phyloP scores from a whole-genome alignment of 2,888 invertebrate species.

The Cyrtodaria siliqua region DNA sequence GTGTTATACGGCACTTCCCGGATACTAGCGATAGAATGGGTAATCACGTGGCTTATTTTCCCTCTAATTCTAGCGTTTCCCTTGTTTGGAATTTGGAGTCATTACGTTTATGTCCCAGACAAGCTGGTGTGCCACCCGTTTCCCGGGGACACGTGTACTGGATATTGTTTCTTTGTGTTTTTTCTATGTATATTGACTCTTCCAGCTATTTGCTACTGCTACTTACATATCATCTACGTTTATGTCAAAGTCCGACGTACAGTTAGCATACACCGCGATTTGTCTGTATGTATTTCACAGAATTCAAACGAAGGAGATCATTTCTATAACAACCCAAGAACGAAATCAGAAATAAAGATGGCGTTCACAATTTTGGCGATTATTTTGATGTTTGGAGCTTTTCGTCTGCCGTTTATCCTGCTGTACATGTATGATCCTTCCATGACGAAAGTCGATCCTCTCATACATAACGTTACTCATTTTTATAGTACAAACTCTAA shows the following conservation, averaged over 20 bases:
- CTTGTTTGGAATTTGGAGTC: slow-evolving; percentile 63
- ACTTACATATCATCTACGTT: slow-evolving; percentile 48
- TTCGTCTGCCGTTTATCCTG: slow-evolving; percentile 59
- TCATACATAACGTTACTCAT: slow-evolving; percentile 50
- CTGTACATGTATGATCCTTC: slow-evolving; percentile 60
- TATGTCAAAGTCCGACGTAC: slow-evolving; percentile 31
- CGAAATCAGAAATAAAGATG: slow-evolving; percentile 46
- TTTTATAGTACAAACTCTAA: slow-evolving; percentile 54
- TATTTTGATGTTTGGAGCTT: slow-evolving; percentile 54
- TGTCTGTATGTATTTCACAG: background rate
- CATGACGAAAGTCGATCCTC: slow-evolving; percentile 50
- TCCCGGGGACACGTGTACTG: slow-evolving; percentile 37
- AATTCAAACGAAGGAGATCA: background rate
- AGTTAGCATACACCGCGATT: background rate
- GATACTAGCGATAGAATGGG: slow-evolving; percentile 51
- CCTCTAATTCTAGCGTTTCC: slow-evolving; percentile 65
- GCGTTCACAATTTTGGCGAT: slow-evolving; percentile 60
- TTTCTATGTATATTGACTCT: slow-evolving; percentile 48
- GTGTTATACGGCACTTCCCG: slow-evolving; percentile 43
- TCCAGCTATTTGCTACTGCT: slow-evolving; percentile 59
- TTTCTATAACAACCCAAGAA: background rate
- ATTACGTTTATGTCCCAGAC: slow-evolving; percentile 57
- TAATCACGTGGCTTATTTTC: slow-evolving; percentile 65
- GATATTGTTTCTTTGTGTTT: slow-evolving; percentile 61
- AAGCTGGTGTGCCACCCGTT: slow-evolving; percentile 70